Evolutionary conservation across 2,888 invertebrate species (phyloP), one percentile per base, ranked within the genome.

Genomic region (Pseudococcus viburni): DNA sequence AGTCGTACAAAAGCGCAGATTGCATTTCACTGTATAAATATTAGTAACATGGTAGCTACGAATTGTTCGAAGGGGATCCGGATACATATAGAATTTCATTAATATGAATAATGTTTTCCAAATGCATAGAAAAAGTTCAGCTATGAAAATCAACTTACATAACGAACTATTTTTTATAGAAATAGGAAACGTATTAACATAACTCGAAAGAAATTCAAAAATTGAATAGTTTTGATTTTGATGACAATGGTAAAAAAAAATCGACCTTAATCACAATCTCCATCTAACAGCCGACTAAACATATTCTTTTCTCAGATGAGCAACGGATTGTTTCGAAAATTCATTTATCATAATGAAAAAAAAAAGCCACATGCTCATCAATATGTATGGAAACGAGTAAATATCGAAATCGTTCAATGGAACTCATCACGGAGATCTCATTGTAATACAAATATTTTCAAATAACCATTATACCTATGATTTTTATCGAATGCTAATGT

Each of bases 391-490:
- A 9, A 46, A 33, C 46, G n/a, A 73, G 73, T 33, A 8, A 46
- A 77, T 42, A 42, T 17, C n/a, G 9, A 42, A 77, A 77, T 39
- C 39, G 39, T 77, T 77, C 77, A 77, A 77, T 46, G 46, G 46
- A 46, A 83, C 42, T n/a, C 46, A 19, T 83, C 33, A 46, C 19
- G 9, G n/a, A 19, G 64, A 19, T 64, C 9, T 19, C 46, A 83
- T 83, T 83, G 80, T 83, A 83, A 83, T 83, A 83, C 80, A 83
- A 83, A 83, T 83, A 83, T 19, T 42, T 83, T 83, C 42, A 46
- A 83, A 80, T n/a, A 83, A 83, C 26, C 26, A 11, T 22, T 42
- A 42, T 46, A 83, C 46, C 46, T 26, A 46, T 46, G 80, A 83
- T 83, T 83, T 77, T 83, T 83, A 83, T 83, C 80, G 15, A 46